Evolutionary conservation across 2,113 vertebrate species (phyloP).

Genomic region (Papio anubis): DNA sequence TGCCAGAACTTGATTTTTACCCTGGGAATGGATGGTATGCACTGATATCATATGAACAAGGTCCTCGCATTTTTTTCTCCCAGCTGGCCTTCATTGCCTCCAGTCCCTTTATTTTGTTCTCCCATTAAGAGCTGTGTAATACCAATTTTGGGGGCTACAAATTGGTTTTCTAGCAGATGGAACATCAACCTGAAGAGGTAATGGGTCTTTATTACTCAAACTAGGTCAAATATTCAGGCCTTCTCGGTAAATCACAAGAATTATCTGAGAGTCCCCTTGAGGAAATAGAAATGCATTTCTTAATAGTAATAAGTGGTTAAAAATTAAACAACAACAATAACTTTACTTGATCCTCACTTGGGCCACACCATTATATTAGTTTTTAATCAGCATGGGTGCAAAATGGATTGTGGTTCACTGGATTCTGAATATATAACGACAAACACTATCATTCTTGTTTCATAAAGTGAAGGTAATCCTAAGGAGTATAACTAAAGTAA

Average conservation of each 20-base stretch:
- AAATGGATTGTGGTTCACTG: background rate
- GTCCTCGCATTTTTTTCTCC: background rate
- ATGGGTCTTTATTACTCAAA: conserved; percentile 20
- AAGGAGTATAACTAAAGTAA: background rate
- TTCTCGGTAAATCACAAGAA: background rate
- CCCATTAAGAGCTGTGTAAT: background rate
- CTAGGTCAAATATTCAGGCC: background rate
- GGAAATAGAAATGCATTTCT: background rate
- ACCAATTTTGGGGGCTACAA: background rate
- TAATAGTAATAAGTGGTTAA: background rate
- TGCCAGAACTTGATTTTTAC: background rate
- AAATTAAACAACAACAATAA: background rate
- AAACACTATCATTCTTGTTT: background rate
- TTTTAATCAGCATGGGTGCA: background rate
- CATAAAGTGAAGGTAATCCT: background rate
- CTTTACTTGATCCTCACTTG: background rate
- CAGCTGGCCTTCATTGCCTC: background rate
- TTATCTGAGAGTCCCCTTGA: background rate
- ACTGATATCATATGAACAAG: background rate
- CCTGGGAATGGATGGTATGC: background rate
- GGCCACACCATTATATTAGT: background rate
- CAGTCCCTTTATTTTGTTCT: background rate
- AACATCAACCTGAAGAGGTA: background rate
- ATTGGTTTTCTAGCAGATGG: background rate
- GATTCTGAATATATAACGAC: background rate